Evolutionary conservation across 2,888 invertebrate species (phyloP), one percentile per base, ranked within the genome.

Genomic region (Tipula vernalis): DNA sequence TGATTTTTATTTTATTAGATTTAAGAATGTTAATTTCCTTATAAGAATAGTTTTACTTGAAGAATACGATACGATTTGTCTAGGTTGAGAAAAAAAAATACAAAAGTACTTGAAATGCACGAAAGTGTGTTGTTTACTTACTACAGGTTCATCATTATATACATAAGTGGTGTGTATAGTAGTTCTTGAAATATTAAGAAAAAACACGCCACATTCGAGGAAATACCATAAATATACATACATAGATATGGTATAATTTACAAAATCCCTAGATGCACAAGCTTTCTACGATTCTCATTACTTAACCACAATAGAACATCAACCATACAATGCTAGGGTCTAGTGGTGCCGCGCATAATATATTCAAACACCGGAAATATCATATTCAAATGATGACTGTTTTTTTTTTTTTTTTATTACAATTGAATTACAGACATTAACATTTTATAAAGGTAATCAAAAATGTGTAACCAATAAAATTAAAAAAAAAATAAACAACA

Each of bases 371-470:
- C 71, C 71, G 71, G 71, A 71, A 71, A 71, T 71, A 71, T 71
- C 71, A 71, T 71, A 71, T 71, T 71, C 28, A 71, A 71, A 71
- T 71, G 71, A 71, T 71, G 71, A 71, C 15, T 57, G 15, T n/a
- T 71, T 71, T 28, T 71, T 57, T 57, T 18, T n/a, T 18, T 57
- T 18, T 57, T 28, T 71, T 71, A 71, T 51, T 28, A 71, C 71
- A 71, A 71, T 71, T 71, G 28, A 71, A 71, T 71, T 71, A 71
- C 71, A 71, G 71, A 71, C 71, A 71, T 71, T 71, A 71, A 71
- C n/a, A 71, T 71, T 71, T 71, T 71, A 71, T 71, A 71, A 71
- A 71, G 71, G 71, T 71, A 71, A 71, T 71, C 71, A 71, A 71
- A 71, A 71, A 71, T 28, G 71, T 71, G 71, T 71, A 71, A 71